Evolutionary conservation across 1,140 invertebrate genomes (phyloP).

Genomic region (Antheraea mylitta): DNA sequence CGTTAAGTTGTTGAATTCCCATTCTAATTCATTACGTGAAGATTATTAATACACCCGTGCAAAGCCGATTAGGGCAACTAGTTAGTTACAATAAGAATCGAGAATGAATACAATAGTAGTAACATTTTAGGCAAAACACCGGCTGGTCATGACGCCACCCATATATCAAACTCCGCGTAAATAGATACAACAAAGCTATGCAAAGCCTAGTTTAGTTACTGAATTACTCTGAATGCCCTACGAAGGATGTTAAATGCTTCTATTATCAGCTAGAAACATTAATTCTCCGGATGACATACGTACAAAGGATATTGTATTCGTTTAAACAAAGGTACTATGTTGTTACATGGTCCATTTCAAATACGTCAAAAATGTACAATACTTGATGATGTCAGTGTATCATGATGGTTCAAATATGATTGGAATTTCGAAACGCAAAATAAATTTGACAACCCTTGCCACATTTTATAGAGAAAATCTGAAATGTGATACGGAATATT

Average conservation of each 20-base stretch:
- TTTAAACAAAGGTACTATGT: neutral
- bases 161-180: conserved; percentile 30
- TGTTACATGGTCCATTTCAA: conserved; percentile 12
- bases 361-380: neutral
- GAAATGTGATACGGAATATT: no score
- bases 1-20: no score
- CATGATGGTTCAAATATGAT: neutral
- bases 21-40: no score
- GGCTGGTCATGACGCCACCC: conserved; percentile 23
- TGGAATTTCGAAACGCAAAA: no score
- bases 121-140: conserved; percentile 16
- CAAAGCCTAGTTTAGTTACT: conserved; percentile 12
- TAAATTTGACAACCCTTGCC: no score
- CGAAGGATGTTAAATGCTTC: conserved; percentile 10
- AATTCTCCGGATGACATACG: neutral
- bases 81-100: neutral
- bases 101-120: conserved; percentile 14
- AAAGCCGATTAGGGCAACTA: no score
- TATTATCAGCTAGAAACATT: conserved; percentile 14
- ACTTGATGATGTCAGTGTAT: neutral
- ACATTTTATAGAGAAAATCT: no score
- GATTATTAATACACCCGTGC: no score
- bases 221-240: conserved; percentile 6
- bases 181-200: conserved; percentile 21
- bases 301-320: conserved; percentile 8